Evolutionary conservation across 37 sponge, comb jelly and placozoan genomes (phyloP), one percentile per base, ranked within the genome.

Genomic region (Geodia barretti): DNA sequence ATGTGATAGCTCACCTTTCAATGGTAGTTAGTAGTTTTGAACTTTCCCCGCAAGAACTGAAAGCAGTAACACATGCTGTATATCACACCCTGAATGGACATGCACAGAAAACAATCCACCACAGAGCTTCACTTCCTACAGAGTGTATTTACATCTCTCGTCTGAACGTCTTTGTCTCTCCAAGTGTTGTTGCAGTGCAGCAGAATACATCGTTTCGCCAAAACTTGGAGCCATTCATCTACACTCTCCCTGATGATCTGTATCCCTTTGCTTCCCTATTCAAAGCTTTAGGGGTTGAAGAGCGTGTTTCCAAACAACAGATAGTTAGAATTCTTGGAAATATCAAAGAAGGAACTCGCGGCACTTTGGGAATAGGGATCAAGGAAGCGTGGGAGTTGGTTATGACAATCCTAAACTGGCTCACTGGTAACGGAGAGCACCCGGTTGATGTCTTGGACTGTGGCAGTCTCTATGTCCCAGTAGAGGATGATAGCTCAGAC

Each of bases 81-180:
- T 47, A 47, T 47, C 14, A 47, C 14, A 7, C 14, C 54, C 54
- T 47, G 11, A 7, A 47, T 17, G 14, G 14, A 47, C 54, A 47
- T 14, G 7, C 14, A 14, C 11, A 47, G 7, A 7, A 17, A 17
- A 47, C 14, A 47, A 47, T 17, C 7, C 7, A 47, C 7, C 7
- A 47, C 54, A 47, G 54, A 14, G 7, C 54, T 47, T 47, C 54
- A 17, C 14, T 47, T 7, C 54, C 54, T 7, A 17, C 54, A 7
- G 81, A 81, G 32, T 83, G 83, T 73, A 64, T 83, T 23, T 88
- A 62, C 62, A 72, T 88, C 33, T 70, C 39, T n/a, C 81, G 60
- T 24, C 19, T 62, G 26, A 60, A 25, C 5, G 75, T 23, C 23
- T 88, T 88, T 81, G 77, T 88, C n/a, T 35, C 60, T 25, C 63